Evolutionary conservation across 2,113 vertebrate species (phyloP), one percentile per base, ranked within the genome.

Genomic region (Chaetodon auriga): DNA sequence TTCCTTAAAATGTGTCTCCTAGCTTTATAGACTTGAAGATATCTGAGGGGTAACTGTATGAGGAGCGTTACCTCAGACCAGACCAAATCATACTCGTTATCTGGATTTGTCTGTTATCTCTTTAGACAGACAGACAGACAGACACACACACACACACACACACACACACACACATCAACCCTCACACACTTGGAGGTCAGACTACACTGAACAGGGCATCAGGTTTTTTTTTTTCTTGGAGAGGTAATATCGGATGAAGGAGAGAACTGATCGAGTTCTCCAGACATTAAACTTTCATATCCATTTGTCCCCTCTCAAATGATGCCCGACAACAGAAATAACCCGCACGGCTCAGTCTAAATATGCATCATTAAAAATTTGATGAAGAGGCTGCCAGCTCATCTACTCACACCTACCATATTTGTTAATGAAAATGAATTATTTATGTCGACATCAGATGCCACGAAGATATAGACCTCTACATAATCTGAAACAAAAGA

Each of bases 271-370:
- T 94, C 87, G 21, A 68, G 79, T 93, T 95, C 78, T 78, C 60
- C 55, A 14, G 21, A 58, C 93, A 93, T 95, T 93, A 94, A 95
- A 94, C 86, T 95, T 95, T 94, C 55, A 95, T 91, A 66, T 62
- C 83, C 48, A 63, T 82, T 77, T 70, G 80, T 79, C 66, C 73
- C 66, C 73, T 80, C 83, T 92, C 83, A 74, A 82, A 76, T 82
- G 85, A 89, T 79, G 75, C 79, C 66, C 11, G 25, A 72, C 73
- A 68, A 82, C 83, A 89, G 80, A 84, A 92, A 90, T 65, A 82
- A 91, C 87, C 90, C 87, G 79, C 81, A 60, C 38, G 71, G 74
- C 69, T 30, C 53, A 35, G 69, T 86, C 93, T 90, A 80, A 90
- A 91, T 88, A 93, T 88, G 86, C 88, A 80, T 87, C 86, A 84